These are phyloP conservation scores for Myathropa florea DNA, from an alignment of 2,888 invertebrate genomes.

Conservation along the genomic window DNA sequence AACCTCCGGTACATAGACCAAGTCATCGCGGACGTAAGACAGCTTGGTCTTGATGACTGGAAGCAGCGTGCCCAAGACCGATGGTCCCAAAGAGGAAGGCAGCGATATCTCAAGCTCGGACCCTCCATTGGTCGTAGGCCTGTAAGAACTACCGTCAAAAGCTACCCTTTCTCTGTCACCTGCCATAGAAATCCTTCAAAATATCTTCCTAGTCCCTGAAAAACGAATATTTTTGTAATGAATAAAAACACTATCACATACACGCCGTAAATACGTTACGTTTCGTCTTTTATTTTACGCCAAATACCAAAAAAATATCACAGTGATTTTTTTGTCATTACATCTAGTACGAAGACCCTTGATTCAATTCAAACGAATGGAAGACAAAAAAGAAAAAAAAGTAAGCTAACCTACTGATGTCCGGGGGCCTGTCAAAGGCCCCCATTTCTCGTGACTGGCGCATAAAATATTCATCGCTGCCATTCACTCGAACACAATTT, in stretches of 20 bases:
- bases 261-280: background rate
- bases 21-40: too few species aligned
- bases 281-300: conserved; percentile 43
- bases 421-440: background rate
- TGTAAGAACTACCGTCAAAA: too few species aligned
- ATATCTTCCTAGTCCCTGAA: background rate
- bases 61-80: too few species aligned
- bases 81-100: too few species aligned
- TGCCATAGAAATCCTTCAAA: too few species aligned
- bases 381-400: background rate
- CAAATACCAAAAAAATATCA: conserved; percentile 68
- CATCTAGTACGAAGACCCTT: conserved; percentile 36
- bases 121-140: too few species aligned
- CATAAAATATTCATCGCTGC: conserved; percentile 18
- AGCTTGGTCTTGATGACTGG: too few species aligned
- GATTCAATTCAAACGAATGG: conserved; percentile 16
- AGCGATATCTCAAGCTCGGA: too few species aligned
- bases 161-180: too few species aligned
- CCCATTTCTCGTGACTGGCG: background rate
- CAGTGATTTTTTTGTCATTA: conserved; percentile 59
- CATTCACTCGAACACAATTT: conserved; percentile 11
- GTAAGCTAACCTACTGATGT: background rate
- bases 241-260: background rate
- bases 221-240: background rate
- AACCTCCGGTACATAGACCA: too few species aligned